Evolutionary conservation across 2,113 vertebrate species (phyloP), one percentile per base, ranked within the genome.

Genomic region (Dicentrarchus labrax): DNA sequence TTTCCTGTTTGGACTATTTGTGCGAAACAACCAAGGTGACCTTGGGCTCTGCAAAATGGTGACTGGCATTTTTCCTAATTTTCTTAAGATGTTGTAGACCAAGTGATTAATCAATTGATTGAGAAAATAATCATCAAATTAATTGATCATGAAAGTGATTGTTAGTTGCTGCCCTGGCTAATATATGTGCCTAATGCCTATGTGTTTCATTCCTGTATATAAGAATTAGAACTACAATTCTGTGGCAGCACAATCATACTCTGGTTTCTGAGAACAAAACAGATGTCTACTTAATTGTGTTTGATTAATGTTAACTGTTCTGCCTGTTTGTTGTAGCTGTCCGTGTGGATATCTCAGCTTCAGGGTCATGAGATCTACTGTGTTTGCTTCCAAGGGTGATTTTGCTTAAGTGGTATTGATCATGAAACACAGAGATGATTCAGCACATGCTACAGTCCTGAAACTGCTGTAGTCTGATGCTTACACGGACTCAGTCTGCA

Each of bases 331-430:
- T 69, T 79, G 56, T 16, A 36, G 72, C 50, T 67, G 45, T 74
- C 19, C 5, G 17, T 62, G 57, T 56, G 2, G 59, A 78, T 69
- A 38, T 24, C 22, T 71, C 78, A 38, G 72, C 45, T 67, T 43
- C 6, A 36, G 51, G 47, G 53, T 85, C 71, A 64, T 65, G 72
- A 74, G 47, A 68, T 62, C 76, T 65, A 50, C 60, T 57, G 36
- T 65, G 30, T 75, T 78, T 65, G 61, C 74, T 67, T 75, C 59
- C 41, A 64, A 57, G 66, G 15, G n/a, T 72, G 83, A 80, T 48
- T 75, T 65, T 61, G 2, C 51, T 83, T 30, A 89, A 91, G 78
- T 71, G 76, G 6, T 88, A 91, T 91, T 77, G 87, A 86, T 89
- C 80, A 56, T 67, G 39, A 51, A 84, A 50, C 39, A 24, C 45